Conservation (phyloP, 1,140 invertebrate genomes). For the Drosophila athabasca region DNA sequence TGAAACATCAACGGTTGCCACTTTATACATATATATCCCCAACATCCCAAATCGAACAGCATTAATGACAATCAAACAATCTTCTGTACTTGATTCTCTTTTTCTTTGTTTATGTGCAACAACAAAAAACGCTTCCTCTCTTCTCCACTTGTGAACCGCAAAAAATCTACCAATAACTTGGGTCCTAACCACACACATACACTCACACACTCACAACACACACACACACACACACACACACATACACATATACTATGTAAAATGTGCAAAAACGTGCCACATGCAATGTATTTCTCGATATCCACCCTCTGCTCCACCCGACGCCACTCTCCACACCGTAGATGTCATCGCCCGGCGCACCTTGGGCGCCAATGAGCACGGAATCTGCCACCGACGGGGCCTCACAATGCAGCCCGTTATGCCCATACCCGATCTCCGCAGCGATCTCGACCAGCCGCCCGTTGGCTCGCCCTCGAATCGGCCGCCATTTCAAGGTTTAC, state of each 20-base stretch:
- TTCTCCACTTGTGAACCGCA: slow-evolving; percentile 54
- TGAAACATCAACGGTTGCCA: neutral
- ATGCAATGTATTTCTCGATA: slow-evolving; percentile 40
- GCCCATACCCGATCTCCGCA: slow-evolving; percentile 93
- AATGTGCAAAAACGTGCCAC: slow-evolving; percentile 33
- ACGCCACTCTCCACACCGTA: slow-evolving; percentile 28
- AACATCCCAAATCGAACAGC: neutral
- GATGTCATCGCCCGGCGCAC: slow-evolving; percentile 78
- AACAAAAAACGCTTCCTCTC: slow-evolving; percentile 44
- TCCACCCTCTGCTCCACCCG: slow-evolving; percentile 17
- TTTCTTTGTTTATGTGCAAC: slow-evolving; percentile 70
- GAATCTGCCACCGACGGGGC: slow-evolving; percentile 92
- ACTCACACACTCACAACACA: slow-evolving; percentile 45
- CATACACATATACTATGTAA: slow-evolving; percentile 20
- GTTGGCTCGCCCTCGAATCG: slow-evolving; percentile 76
- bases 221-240: slow-evolving; percentile 24
- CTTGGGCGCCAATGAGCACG: slow-evolving; percentile 90
- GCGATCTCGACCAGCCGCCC: slow-evolving; percentile 88
- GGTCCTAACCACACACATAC: slow-evolving; percentile 58
- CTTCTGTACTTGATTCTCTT: slow-evolving; percentile 64
- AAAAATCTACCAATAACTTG: slow-evolving; percentile 49
- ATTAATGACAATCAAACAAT: slow-evolving; percentile 43
- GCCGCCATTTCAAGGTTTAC: slow-evolving; percentile 83
- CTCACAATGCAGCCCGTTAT: slow-evolving; percentile 89
- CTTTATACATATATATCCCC: too few relatives aligned